Evolutionary conservation across 1,140 invertebrate genomes (phyloP), one percentile per base, ranked within the genome.

Genomic region (Drusus annulatus): DNA sequence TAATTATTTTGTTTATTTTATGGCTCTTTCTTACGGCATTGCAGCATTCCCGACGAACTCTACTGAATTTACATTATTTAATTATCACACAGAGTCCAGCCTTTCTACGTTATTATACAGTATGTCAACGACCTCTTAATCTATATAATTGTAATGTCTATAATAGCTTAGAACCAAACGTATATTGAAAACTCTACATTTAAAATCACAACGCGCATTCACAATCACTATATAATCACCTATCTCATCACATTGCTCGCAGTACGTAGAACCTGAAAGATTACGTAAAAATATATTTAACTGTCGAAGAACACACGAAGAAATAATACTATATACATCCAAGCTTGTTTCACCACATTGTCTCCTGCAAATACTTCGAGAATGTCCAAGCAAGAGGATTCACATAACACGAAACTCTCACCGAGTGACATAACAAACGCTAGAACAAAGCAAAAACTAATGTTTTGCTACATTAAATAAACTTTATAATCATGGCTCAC

Each of bases 191-290:
- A 28, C 16, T 31, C 62, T 65, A 65, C 5, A 10, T 65, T 15
- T 31, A 65, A 65, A 65, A 65, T 65, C 62, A 65, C 62, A 65
- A 65, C 62, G 62, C 62, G n/a, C 36, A 21, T 28, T 65, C 62
- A 65, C 25, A 65, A 15, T 15, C 62, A 65, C 28, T 28, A 15
- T 7, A 65, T 28, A 16, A 16, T n/a, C n/a, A n/a, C n/a, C n/a
- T n/a, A n/a, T 65, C 13, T 65, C 21, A 31, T 31, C 13, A 65
- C 60, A 63, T 21, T 8, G 23, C 7, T 63, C 19, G 54, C 15
- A 45, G 36, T 13, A 45, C 36, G 8, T 45, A 45, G 10, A 45
- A 45, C 36, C 36, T 45, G 10, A 45, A 45, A 45, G 36, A 45
- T 45, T 45, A 45, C 36, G 36, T 45, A 56, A 56, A 56, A 17